Evolutionary conservation across 2,888 invertebrate species (phyloP), one percentile per base, ranked within the genome.

Genomic region (Sialis fuliginosa): DNA sequence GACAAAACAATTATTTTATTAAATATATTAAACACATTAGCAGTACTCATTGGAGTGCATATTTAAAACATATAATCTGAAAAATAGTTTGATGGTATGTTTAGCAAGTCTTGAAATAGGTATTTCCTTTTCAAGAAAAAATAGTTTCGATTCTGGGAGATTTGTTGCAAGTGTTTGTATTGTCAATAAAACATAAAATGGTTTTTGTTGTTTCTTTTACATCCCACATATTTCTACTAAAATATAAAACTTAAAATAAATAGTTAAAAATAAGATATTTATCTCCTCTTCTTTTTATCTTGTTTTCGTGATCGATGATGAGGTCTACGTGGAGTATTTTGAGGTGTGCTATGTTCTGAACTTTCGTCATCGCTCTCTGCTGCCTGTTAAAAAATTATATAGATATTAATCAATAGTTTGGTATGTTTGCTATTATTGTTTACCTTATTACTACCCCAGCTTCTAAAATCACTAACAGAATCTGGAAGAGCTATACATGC

Each of bases 401-500:
- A 12, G 1, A 5, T 22, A 40, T 12, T 22, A 6, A 9, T 6
- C 12, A 48, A 48, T 22, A 47, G 7, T 42, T 9, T 35, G 8
- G n/a, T 35, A 35, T 9, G 8, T 9, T 35, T 35, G 4, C 9
- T 35, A 9, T 35, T 35, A 4, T n/a, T 7, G 1, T 7, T 51
- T 58, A 75, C 75, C 68, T 75, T 72, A 57, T 68, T 71, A 12
- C 62, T 59, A 50, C 59, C 61, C 56, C 60, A 62, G 48, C 54
- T 59, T 44, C 54, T 56, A 47, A 62, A 63, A 52, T 75, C 75
- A 37, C 71, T 69, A 52, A 74, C 69, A 56, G 72, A 74, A 53
- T 80, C 77, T n/a, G 80, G 79, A 50, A 85, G 72, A 49, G 86
- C 75, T 43, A 90, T 78, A 53, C 89, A 87, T 13, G 89, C 85